Conservation (phyloP, 2,113 vertebrate genomes). For the Paracyprichromis sp. region DNA sequence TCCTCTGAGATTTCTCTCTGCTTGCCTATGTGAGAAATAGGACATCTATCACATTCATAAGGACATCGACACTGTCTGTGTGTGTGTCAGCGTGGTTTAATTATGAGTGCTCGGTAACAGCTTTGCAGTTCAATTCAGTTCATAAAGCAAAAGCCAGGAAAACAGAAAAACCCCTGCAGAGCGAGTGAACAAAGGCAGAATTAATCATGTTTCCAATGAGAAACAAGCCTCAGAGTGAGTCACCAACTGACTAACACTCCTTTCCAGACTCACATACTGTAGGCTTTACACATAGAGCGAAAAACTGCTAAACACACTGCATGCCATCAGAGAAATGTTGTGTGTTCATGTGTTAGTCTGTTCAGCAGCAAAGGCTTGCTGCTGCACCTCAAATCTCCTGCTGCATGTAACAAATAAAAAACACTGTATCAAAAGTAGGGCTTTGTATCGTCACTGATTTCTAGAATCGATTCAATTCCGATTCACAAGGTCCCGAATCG, state of each 20-base stretch:
- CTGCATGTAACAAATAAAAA: not conserved
- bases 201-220: not conserved
- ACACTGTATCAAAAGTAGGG: too few relatives aligned
- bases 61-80: not conserved
- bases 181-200: conserved; percentile 14
- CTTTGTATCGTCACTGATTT: too few relatives aligned
- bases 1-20: not conserved
- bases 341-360: not conserved
- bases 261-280: not conserved
- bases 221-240: not conserved
- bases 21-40: not conserved
- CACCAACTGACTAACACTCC: not conserved
- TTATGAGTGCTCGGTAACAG: conserved; percentile 6
- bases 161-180: conserved; percentile 21
- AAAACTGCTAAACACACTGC: not conserved
- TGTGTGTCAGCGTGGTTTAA: not conserved
- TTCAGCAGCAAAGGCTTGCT: not conserved
- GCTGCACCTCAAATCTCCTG: not conserved
- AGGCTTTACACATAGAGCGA: not conserved
- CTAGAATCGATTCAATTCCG: too few relatives aligned
- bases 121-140: not conserved
- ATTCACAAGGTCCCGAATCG: too few relatives aligned
- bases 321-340: not conserved
- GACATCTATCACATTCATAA: conserved; percentile 21
- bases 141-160: conserved; percentile 11